Evolutionary conservation across 2,797 vertebrate genomes (phyloP), one percentile per base, ranked within the genome.

Genomic region (Takifugu rubripes): DNA sequence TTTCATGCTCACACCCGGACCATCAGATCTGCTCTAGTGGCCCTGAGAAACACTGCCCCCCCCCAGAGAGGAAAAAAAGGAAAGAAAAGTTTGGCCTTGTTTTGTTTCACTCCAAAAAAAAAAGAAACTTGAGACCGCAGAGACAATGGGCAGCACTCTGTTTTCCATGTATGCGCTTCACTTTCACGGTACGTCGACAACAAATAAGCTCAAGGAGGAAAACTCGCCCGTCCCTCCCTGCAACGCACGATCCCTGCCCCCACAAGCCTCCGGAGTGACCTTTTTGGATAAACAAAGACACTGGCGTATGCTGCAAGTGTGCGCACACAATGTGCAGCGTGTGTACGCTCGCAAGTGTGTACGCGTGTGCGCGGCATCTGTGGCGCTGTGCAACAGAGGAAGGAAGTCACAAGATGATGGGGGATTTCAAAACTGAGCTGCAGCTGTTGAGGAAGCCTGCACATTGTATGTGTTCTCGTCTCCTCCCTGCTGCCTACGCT

Each of bases 321-420:
- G 65, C 61, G 66, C 68, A 64, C 55, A 72, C 67, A 77, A 56
- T 15, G 57, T 70, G 74, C 61, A 49, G 12, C 27, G 33, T 55
- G 58, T 48, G 51, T 46, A 46, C 56, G 5, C 29, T 9, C 25
- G 54, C 40, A 25, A 31, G 27, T 27, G 53, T 54, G 48, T 44
- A 14, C 66, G 56, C 68, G 54, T 72, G 68, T 70, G 79, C 72
- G 70, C 66, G 54, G 58, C 73, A 59, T 81, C 66, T 82, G 86
- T 75, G 86, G 77, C 78, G 68, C 64, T 77, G 59, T 81, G 79
- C 82, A 82, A 78, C 82, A 79, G 77, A 87, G 88, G 87, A 89
- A 91, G 90, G 90, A 91, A 91, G 87, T 91, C 88, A 89, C 88
- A 87, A 90, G 89, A 87, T 74, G 84, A 84, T 79, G 85, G 86